A percentile compares a stretch with the other conserved stretches of the same genome.
These are phyloP conservation scores for Dendrocopos noguchii DNA, from an alignment of 2,113 vertebrate genomes.

Conservation along the genomic window DNA sequence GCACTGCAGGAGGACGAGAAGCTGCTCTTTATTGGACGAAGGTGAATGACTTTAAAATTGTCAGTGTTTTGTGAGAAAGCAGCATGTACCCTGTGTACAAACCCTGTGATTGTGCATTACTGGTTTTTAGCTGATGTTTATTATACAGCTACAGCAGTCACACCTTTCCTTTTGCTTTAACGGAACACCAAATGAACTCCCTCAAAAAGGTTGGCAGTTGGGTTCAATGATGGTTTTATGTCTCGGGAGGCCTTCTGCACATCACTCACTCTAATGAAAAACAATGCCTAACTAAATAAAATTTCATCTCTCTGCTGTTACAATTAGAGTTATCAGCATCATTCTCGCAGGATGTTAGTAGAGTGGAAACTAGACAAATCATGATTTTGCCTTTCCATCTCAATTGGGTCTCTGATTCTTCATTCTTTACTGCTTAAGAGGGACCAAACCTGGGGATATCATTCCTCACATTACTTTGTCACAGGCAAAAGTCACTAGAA, in stretches of 20 bases:
- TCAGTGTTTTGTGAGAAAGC: neutral
- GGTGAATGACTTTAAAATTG: neutral
- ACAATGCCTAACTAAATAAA: slow-evolving; percentile 25
- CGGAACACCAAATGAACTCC: neutral
- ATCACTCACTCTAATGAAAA: slow-evolving; percentile 30
- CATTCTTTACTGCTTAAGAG: neutral
- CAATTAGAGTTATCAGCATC: neutral
- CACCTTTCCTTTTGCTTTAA: slow-evolving; percentile 8
- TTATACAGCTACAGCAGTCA: neutral
- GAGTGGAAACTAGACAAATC: neutral
- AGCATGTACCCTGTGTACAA: neutral
- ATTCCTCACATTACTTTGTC: neutral
- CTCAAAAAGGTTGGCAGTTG: neutral
- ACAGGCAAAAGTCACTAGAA: neutral
- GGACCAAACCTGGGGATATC: neutral
- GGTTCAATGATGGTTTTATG: slow-evolving; percentile 26
- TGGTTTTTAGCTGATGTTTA: slow-evolving; percentile 12
- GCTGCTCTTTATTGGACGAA: neutral
- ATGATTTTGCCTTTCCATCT: neutral
- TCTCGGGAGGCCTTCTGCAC: neutral
- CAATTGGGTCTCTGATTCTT: neutral
- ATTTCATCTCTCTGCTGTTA: neutral
- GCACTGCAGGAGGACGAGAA: neutral
- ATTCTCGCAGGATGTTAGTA: neutral
- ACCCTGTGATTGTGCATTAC: neutral